phyloP scores from a whole-genome alignment of 1,140 invertebrate genomes.

The Drosophila pandora region DNA sequence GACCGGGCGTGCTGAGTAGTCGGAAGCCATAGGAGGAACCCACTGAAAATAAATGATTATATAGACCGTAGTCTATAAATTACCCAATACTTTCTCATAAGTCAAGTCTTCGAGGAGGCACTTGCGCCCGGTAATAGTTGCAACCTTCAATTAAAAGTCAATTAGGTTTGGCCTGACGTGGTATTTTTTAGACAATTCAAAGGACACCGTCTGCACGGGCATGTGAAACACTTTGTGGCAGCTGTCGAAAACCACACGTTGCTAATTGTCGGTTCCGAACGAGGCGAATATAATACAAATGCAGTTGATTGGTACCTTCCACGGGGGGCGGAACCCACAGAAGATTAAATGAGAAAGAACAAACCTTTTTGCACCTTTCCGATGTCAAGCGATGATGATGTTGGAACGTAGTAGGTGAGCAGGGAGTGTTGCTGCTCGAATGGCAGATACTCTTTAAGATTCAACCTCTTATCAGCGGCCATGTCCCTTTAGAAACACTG shows the following conservation, averaged over 20 bases:
- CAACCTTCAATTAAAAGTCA: constrained; percentile 77
- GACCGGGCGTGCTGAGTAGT: constrained; percentile 20
- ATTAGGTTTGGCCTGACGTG: constrained; percentile 42
- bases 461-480: too few relatives aligned
- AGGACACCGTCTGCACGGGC: constrained; percentile 45
- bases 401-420: neutral
- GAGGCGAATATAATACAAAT: constrained; percentile 12
- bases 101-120: constrained; percentile 35
- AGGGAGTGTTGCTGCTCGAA: neutral
- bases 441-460: neutral
- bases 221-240: constrained; percentile 47
- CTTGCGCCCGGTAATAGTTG: constrained; percentile 32
- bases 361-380: constrained; percentile 74
- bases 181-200: constrained; percentile 7
- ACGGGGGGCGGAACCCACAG: constrained; percentile 28
- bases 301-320: constrained; percentile 48
- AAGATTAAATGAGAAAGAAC: constrained; percentile 45
- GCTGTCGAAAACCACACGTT: constrained; percentile 70
- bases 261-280: constrained; percentile 64
- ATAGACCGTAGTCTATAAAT: constrained; percentile 55
- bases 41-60: constrained; percentile 38
- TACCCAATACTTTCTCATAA: constrained; percentile 36
- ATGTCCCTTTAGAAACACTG: neutral
- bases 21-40: constrained; percentile 32
- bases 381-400: constrained; percentile 48